phyloP scores from a whole-genome alignment of 2,113 vertebrate species.

The Tragelaphus imberbis region DNA sequence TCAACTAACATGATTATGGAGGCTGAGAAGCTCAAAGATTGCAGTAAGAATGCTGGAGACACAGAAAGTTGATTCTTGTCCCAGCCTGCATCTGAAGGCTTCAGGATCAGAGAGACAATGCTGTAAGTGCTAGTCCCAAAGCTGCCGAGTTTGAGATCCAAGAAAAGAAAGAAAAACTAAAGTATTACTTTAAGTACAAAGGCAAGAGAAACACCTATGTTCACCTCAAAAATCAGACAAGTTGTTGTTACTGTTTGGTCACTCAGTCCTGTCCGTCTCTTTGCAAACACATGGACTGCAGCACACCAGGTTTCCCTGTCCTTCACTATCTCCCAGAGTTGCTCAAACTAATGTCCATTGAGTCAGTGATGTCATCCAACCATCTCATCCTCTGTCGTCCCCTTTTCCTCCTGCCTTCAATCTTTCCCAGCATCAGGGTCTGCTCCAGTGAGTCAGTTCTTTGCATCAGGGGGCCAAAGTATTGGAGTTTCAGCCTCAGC shows the following conservation, averaged over 20 bases:
- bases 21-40: not conserved
- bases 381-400: not conserved
- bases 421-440: not conserved
- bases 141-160: not conserved
- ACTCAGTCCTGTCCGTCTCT: not conserved
- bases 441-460: not conserved
- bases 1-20: not conserved
- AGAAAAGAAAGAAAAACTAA: not conserved
- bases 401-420: not conserved
- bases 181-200: not conserved
- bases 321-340: not conserved
- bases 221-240: not conserved
- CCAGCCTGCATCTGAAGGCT: not conserved
- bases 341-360: not conserved
- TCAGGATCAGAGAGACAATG: not conserved
- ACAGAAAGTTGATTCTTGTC: not conserved
- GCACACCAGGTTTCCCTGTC: not conserved
- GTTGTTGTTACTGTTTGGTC: not conserved
- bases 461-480: not conserved
- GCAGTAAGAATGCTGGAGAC: not conserved
- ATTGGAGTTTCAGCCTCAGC: not conserved
- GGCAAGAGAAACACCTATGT: not conserved
- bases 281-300: not conserved
- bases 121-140: not conserved
- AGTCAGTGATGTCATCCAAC: not conserved